Percentiles rank a stretch among this genome's conserved stretches.
Evolutionary conservation across 2,797 vertebrate species (phyloP).

Genomic region (Coendou prehensilis): DNA sequence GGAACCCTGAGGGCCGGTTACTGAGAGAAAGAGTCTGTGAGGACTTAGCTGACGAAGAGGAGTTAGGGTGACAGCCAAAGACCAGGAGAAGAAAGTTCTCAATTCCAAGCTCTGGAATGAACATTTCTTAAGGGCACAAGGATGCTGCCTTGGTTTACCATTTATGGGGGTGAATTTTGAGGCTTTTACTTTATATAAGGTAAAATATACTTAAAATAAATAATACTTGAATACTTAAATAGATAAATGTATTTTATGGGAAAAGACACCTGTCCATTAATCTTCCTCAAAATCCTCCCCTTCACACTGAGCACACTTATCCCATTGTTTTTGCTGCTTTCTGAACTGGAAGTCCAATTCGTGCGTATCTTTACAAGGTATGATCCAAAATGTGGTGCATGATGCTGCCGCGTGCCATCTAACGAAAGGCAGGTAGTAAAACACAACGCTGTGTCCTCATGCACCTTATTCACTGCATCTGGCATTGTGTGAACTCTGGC

Average conservation of each 20-base stretch:
- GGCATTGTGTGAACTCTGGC: neutral
- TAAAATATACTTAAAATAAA: neutral
- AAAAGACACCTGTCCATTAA: neutral
- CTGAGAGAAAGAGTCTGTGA: neutral
- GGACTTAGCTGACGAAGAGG: neutral
- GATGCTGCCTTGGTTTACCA: neutral
- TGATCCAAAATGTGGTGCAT: neutral
- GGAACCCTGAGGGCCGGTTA: neutral
- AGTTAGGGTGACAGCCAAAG: neutral
- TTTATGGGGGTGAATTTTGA: neutral
- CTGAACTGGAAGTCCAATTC: neutral
- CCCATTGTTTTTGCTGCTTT: neutral
- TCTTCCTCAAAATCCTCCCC: neutral
- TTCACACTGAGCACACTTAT: neutral
- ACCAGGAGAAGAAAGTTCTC: neutral
- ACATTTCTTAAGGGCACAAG: neutral
- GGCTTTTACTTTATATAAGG: neutral
- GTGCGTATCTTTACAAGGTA: neutral
- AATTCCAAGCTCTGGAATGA: neutral
- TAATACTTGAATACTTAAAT: neutral
- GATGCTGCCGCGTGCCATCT: neutral
- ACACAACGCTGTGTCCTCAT: neutral
- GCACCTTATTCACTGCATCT: neutral
- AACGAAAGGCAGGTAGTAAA: neutral
- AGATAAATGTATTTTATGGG: neutral